These are phyloP conservation scores for Lasiurus borealis DNA, from an alignment of 2,113 vertebrate genomes.

Conservation along the genomic window DNA sequence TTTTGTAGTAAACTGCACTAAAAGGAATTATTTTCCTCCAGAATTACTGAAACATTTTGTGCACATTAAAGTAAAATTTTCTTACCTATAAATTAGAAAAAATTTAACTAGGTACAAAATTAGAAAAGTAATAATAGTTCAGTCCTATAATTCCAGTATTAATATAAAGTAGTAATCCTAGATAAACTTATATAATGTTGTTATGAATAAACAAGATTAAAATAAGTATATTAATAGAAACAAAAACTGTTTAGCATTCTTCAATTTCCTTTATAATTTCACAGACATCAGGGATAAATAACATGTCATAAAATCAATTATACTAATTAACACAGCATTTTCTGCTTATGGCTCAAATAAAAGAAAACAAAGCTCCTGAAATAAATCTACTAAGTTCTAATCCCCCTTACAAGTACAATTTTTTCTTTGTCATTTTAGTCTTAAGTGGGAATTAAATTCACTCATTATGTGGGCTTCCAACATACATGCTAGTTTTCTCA, in stretches of 20 bases:
- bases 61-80: slow-evolving; percentile 41
- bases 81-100: slow-evolving; percentile 36
- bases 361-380: slow-evolving; percentile 50
- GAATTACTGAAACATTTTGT: slow-evolving; percentile 35
- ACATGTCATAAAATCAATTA: slow-evolving; percentile 20
- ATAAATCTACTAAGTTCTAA: slow-evolving; percentile 27
- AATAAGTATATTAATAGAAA: slow-evolving; percentile 25
- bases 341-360: slow-evolving; percentile 32
- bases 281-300: slow-evolving; percentile 50
- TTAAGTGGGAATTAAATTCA: slow-evolving; percentile 15
- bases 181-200: slow-evolving; percentile 32
- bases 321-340: slow-evolving; percentile 29
- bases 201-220: slow-evolving; percentile 60
- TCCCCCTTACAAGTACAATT: not conserved
- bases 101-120: slow-evolving; percentile 31
- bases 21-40: slow-evolving; percentile 37
- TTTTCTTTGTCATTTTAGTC: slow-evolving; percentile 6
- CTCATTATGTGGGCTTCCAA: not conserved
- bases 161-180: slow-evolving; percentile 11
- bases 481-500: not conserved
- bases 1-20: slow-evolving; percentile 43
- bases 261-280: slow-evolving; percentile 25
- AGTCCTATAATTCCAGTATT: slow-evolving; percentile 2
- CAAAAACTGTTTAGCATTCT: slow-evolving; percentile 21
- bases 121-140: slow-evolving; percentile 29